Evolutionary conservation across 2,797 vertebrate genomes (phyloP).

Genomic region (Rhinophrynus dorsalis): DNA sequence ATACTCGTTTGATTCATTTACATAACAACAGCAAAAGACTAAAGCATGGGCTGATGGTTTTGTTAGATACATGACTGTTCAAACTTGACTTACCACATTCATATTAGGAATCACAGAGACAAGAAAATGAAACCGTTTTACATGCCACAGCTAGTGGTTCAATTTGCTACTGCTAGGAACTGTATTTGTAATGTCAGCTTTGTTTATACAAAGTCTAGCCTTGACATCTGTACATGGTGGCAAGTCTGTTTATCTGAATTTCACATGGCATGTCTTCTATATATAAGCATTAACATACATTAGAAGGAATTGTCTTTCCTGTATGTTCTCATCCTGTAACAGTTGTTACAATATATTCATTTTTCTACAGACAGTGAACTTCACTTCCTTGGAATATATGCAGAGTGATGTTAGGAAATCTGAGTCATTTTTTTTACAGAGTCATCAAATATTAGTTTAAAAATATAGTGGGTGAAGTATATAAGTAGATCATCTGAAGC

Average conservation of each 20-base stretch:
- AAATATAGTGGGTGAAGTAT: conserved; percentile 38
- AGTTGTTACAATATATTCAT: conserved; percentile 7
- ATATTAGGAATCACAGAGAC: too few relatives aligned
- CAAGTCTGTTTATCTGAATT: conserved; percentile 9
- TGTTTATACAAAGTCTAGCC: not conserved
- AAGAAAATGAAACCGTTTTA: too few relatives aligned
- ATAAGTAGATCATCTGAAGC: conserved; percentile 16
- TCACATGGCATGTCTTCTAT: conserved; percentile 28
- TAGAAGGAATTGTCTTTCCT: conserved; percentile 28
- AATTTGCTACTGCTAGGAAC: too few relatives aligned
- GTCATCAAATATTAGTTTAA: conserved; percentile 48
- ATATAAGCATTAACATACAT: conserved; percentile 14
- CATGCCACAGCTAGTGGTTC: too few relatives aligned
- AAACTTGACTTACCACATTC: too few relatives aligned
- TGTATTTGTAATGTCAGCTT: not conserved
- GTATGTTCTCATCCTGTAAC: conserved; percentile 37
- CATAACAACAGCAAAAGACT: too few relatives aligned
- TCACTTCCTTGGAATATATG: conserved; percentile 40
- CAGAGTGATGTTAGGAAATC: conserved; percentile 41
- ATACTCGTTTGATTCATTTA: too few relatives aligned
- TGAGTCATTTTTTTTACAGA: conserved; percentile 33
- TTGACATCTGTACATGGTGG: not conserved
- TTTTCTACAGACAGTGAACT: conserved; percentile 29
- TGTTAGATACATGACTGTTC: too few relatives aligned
- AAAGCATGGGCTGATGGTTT: too few relatives aligned